Evolutionary conservation across 1,140 invertebrate genomes (phyloP), one percentile per base, ranked within the genome.

Genomic region (Gonioctena quinquepunctata): DNA sequence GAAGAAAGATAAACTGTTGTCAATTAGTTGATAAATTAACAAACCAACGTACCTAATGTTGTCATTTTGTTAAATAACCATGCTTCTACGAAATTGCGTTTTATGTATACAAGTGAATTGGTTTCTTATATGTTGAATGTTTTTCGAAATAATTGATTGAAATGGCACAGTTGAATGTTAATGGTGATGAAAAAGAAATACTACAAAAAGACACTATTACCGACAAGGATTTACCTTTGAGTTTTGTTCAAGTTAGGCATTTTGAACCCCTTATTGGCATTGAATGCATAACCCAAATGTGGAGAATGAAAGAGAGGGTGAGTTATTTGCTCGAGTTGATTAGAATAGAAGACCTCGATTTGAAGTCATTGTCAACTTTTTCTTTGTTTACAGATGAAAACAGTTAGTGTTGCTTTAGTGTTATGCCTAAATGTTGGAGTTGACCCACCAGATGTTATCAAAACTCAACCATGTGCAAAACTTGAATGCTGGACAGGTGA

Each of bases 361-460:
- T n/a, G n/a, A n/a, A n/a, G n/a, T n/a, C n/a, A n/a, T 11, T 60
- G 16, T 63, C 49, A n/a, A 3, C 19, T 8, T 49, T 13, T 59
- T 52, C 26, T 66, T 23, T 67, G 11, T 19, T 79, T 79, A 28
- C 81, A 95, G 91, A 97, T 98, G 93, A 98, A 98, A 86, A 99
- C 98, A 5, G 96, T 99, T n/a, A 99, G 96, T 85, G 98, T 99
- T 48, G 98, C 97, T 1, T 85, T 99, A 57, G 97, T 99, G 6
- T 82, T 99, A 4, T 99, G 98, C 85, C 88, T 99, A 6, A 99
- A 99, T 87, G 94, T 99, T 61, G 98, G 97, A 22, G 97, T 99
- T 4, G 98, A 99, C 85, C 98, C 98, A 27, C 98, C 98, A 6
- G 98, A 99, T 85, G 90, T 99, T 68, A 91, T 98, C 1, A 99